Evolutionary conservation across 2,888 invertebrate species (phyloP).

Genomic region (Hyles lineata): DNA sequence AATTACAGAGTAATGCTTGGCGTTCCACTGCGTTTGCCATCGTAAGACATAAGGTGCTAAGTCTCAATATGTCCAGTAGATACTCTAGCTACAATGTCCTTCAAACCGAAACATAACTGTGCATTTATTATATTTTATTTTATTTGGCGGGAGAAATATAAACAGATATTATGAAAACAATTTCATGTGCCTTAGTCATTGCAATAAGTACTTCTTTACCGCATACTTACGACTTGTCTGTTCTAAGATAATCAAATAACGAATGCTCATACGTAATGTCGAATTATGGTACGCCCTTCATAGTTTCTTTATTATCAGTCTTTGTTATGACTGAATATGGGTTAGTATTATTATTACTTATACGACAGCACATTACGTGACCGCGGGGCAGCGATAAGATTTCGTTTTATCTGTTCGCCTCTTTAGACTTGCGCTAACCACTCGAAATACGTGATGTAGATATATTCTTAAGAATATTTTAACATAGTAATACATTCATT

Average conservation of each 20-base stretch:
- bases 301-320: neutral
- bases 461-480: neutral
- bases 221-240: neutral
- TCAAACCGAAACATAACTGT: too few species aligned
- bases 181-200: too few species aligned
- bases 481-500: too few species aligned
- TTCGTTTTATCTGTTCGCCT: constrained; percentile 2
- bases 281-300: neutral
- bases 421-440: neutral
- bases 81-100: too few species aligned
- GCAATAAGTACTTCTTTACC: too few species aligned
- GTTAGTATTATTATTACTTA: constrained; percentile 8
- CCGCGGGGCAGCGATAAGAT: neutral
- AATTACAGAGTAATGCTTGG: too few species aligned
- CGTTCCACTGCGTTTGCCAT: too few species aligned
- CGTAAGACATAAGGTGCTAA: too few species aligned
- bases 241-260: neutral
- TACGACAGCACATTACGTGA: neutral
- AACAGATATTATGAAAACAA: too few species aligned
- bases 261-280: neutral
- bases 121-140: too few species aligned
- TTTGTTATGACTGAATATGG: neutral
- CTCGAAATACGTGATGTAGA: neutral
- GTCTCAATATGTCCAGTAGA: too few species aligned
- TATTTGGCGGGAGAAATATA: too few species aligned